Base-by-base conservation (phyloP, 64 coral and sea anemone species). In the Pachyseris speciosa region DNA sequence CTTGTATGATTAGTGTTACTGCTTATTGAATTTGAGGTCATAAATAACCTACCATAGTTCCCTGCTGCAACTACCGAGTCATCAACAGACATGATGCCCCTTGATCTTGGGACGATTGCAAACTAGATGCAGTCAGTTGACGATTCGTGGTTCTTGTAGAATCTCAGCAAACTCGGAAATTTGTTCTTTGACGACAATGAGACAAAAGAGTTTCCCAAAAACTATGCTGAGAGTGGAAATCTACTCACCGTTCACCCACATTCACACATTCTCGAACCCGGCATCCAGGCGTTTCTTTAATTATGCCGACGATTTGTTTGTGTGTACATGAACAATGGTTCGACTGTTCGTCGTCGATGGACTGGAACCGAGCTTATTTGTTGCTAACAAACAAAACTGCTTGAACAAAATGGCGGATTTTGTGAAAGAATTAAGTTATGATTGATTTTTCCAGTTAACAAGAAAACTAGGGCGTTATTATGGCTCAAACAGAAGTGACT, bases 401-500 rank as follows among this genome's bases (percentile, higher is more conserved):
- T 36, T 22, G 45, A 47, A 73, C 44, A 74, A 92, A 84, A 92
- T 92, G 89, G 89, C 79, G 89, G 89, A 53, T 84, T 55, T 25
- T 50, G 42, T 41, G 72, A 80, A 79, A 34, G 27, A 37, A 7
- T 51, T 28, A 81, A 42, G 37, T 3, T 5, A 42, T n/a, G 5
- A 2, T 49, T 4, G 4, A 12, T 16, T 52, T 52, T 10, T 52
- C 3, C 15, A 7, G 1, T 49, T 15, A 24, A 66, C 20, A 30
- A 86, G 26, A 33, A 48, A 31, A 40, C 69, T 37, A 2, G 13
- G 26, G 3, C 7, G 2, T 69, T 42, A 43, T 58, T 84, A 96
- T 96, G 95, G 79, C 91, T 36, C 74, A 93, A 78, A 93, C 79
- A 52, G 80, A 96, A 37, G 55, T 96, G 26, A 86, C 80, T 71